Conservation (phyloP, 1,140 invertebrate genomes). For the Gryon sp. region DNA sequence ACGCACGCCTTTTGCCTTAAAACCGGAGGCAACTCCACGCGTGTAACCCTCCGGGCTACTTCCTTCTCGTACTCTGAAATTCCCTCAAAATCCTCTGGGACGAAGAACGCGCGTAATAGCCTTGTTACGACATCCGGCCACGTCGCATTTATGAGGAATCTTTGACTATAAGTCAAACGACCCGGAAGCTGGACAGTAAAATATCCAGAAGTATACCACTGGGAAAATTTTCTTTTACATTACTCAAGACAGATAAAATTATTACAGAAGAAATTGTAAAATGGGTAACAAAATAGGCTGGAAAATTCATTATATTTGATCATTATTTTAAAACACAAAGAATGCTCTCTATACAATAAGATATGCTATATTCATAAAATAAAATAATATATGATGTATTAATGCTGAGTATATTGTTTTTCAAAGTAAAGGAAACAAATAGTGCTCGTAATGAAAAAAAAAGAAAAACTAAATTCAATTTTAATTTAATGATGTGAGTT, state of each 20-base stretch:
- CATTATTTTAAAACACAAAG: too few relatives aligned
- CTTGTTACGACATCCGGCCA: constrained; percentile 64
- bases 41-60: constrained; percentile 61
- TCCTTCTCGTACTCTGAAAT: constrained; percentile 65
- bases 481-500: constrained; percentile 36
- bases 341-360: too few relatives aligned
- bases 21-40: constrained; percentile 58
- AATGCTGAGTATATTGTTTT: too few relatives aligned
- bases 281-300: too few relatives aligned
- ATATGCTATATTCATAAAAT: too few relatives aligned
- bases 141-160: constrained; percentile 49
- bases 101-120: constrained; percentile 64
- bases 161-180: constrained; percentile 38
- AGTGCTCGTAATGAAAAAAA: too few relatives aligned
- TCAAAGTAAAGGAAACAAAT: too few relatives aligned
- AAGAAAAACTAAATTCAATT: too few relatives aligned
- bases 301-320: too few relatives aligned
- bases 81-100: constrained; percentile 67
- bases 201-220: constrained; percentile 2
- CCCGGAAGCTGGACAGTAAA: constrained; percentile 29
- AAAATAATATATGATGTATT: too few relatives aligned
- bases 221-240: not conserved
- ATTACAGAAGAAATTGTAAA: too few relatives aligned
- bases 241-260: too few relatives aligned
- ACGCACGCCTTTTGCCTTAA: constrained; percentile 69